Base-by-base conservation (phyloP, 2,797 vertebrate genomes). In the Sebastes dallii region DNA sequence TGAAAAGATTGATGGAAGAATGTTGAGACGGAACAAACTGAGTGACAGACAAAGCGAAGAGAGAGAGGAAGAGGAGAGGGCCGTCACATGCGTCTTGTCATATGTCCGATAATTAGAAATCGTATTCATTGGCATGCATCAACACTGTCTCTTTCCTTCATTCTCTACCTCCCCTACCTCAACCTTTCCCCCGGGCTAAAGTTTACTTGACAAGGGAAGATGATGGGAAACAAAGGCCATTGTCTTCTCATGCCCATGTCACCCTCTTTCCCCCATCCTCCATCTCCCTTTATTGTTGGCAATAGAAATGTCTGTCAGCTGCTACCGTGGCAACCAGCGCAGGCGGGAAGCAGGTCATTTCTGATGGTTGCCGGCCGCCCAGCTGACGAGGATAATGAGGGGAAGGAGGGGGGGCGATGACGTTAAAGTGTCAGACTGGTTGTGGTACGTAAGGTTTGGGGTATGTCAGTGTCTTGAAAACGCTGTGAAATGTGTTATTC, bases 31-130 rank as follows among this genome's bases (percentile, higher is more conserved):
- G 24, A 73, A 62, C 20, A 46, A 78, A 60, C 32, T 55, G 55
- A 69, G 22, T 1, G 3, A 79, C n/a, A 70, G 39, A 25, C 66
- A 70, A 65, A n/a, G 20, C 16, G 3, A 66, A 11, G 27, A n/a
- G 30, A 30, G 30, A 66, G 62, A 64, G 64, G 54, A 27, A 61
- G 27, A 27, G 68, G 50, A 69, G 62, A 54, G 50, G 22, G 93
- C 94, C 95, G 94, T 96, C 95, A 95, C 94, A 55, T 83, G 92
- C 89, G 93, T 94, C 95, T 94, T 95, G 95, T 97, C 95, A 95
- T 94, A 94, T 95, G 91, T 96, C 96, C 93, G 91, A 97, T 97
- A 96, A 97, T 97, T 96, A 97, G 96, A 92, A 97, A 96, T 95
- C 95, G 90, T 95, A 97, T 97, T 97, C 96, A 97, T 96, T 96